phyloP scores from a whole-genome alignment of 2,888 invertebrate species.

The Agrotis ipsilon region DNA sequence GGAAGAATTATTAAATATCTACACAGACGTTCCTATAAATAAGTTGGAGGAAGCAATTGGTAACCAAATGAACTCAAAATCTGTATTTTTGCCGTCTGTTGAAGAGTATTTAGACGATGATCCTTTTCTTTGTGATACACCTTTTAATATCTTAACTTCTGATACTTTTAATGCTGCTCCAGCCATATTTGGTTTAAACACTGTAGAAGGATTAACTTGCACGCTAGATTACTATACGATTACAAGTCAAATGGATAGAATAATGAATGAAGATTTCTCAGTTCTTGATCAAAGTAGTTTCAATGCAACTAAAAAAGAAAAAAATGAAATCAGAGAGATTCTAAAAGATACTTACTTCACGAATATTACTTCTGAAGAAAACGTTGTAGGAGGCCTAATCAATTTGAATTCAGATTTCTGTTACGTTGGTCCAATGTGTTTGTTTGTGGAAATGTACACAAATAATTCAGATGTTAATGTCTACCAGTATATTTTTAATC shows the following conservation, averaged over 20 bases:
- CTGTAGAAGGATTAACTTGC: slow-evolving; percentile 89
- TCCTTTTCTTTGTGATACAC: slow-evolving; percentile 84
- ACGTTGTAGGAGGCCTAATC: slow-evolving; percentile 82
- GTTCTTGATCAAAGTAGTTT: slow-evolving; percentile 80
- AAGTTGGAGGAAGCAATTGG: slow-evolving; percentile 84
- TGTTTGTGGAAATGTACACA: slow-evolving; percentile 81
- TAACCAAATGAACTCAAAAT: slow-evolving; percentile 85
- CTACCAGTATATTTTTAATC: slow-evolving; percentile 83
- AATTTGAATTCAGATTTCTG: slow-evolving; percentile 86
- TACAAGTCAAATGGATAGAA: slow-evolving; percentile 83
- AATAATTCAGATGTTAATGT: slow-evolving; percentile 77
- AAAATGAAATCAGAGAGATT: slow-evolving; percentile 75
- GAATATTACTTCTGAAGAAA: slow-evolving; percentile 80
- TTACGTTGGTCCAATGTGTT: slow-evolving; percentile 83
- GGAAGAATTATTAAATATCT: slow-evolving; percentile 77
- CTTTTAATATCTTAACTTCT: slow-evolving; percentile 82
- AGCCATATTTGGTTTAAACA: slow-evolving; percentile 89
- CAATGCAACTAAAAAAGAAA: slow-evolving; percentile 72
- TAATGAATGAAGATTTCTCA: slow-evolving; percentile 81
- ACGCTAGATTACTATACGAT: slow-evolving; percentile 84
- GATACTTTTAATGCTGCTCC: slow-evolving; percentile 84
- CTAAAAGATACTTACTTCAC: slow-evolving; percentile 83
- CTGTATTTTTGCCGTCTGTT: slow-evolving; percentile 83
- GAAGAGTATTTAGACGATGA: slow-evolving; percentile 81
- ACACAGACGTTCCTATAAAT: slow-evolving; percentile 74